Evolutionary conservation across 2,797 vertebrate genomes (phyloP), one percentile per base, ranked within the genome.

Genomic region (Arnoldichthys spilopterus): DNA sequence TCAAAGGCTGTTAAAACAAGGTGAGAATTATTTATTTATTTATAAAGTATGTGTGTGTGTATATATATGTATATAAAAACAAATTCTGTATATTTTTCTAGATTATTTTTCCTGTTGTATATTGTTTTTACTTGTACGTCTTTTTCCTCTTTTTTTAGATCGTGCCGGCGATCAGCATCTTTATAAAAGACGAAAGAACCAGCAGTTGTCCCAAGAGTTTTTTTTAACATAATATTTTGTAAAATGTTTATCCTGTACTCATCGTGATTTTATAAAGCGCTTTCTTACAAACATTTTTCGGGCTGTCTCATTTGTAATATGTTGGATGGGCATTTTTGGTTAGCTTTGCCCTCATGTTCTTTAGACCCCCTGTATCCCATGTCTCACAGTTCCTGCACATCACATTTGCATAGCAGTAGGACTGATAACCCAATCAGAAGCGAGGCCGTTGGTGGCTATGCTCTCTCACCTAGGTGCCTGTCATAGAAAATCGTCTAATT

Each of bases 351-450:
- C 72, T 75, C 24, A 1, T 56, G 61, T 68, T 74, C 45, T 68
- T 61, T 54, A 16, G 30, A 54, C 47, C 64, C 26, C 63, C 54
- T 58, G 58, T 18, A 32, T 64, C 45, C 9, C 24, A 40, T 24
- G 2, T 54, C 61, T 74, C 80, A 72, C 59, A 77, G 77, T 67
- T 64, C 76, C 64, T 3, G 43, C 74, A 93, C 93, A 93, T 94
- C 89, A 90, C 92, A 96, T 96, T 94, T 91, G 93, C 96, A 96
- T 95, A 93, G 94, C 90, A 2, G 91, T 88, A 94, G 93, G 93
- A 98, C 93, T 78, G 95, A 99, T 98, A 96, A 97, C 96, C 96
- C 97, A 98, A 99, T 98, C 97, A 97, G 93, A 94, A 93, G 90
- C 92, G 83, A 56, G 67, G 79, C 86, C 91, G 90, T 92, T 93